These are phyloP conservation scores for Pseudopleuronectes americanus DNA, from an alignment of 2,797 vertebrate species.

Conservation along the genomic window DNA sequence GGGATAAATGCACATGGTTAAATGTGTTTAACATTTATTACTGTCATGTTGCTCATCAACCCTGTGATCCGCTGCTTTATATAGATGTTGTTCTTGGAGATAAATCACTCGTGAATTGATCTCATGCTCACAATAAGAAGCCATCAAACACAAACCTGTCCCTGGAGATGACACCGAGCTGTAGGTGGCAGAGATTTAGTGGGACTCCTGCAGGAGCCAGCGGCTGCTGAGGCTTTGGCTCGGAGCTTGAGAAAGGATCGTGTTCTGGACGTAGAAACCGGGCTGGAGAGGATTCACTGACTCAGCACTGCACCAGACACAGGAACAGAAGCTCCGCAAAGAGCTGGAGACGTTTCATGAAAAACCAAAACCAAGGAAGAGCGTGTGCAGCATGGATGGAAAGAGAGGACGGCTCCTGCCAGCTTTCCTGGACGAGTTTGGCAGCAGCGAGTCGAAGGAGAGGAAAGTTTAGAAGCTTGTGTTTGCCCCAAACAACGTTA, in stretches of 20 bases:
- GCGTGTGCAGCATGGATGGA: conserved; percentile 63
- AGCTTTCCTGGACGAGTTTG: conserved; percentile 63
- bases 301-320: conserved; percentile 43
- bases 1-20: conserved; percentile 24
- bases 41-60: conserved; percentile 33
- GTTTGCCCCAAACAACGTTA: conserved; percentile 46
- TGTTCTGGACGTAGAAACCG: conserved; percentile 67
- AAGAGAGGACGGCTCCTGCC: conserved; percentile 60
- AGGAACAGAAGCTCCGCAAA: conserved; percentile 45
- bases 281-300: conserved; percentile 50
- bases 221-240: conserved; percentile 72
- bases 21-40: conserved; percentile 34
- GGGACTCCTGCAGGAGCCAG: conserved; percentile 50
- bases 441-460: conserved; percentile 50
- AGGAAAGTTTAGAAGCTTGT: conserved; percentile 58
- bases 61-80: conserved; percentile 19
- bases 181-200: conserved; percentile 53
- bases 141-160: no score
- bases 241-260: conserved; percentile 37
- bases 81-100: conserved; percentile 31
- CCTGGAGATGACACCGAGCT: conserved; percentile 41
- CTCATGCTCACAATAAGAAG: conserved; percentile 35
- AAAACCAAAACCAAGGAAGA: conserved; percentile 65
- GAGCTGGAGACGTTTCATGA: conserved; percentile 58
- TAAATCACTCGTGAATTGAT: conserved; percentile 40